phyloP scores from a whole-genome alignment of 2,888 invertebrate genomes.

The Coenonympha arcania region DNA sequence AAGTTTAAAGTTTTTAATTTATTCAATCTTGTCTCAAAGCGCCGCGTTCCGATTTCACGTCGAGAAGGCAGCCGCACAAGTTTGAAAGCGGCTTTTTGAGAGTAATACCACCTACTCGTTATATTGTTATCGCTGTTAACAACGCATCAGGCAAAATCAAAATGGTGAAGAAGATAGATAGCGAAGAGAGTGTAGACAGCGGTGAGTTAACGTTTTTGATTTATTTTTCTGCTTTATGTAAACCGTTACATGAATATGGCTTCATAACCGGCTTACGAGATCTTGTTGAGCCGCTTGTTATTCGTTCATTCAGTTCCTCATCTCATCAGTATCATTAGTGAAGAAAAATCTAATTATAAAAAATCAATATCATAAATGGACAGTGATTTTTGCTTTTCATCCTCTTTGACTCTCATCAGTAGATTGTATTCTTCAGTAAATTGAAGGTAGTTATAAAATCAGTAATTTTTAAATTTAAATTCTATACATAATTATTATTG shows the following conservation, averaged over 20 bases:
- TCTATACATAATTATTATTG: too few relatives aligned
- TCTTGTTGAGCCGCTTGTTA: background rate
- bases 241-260: background rate
- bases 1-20: slow-evolving; percentile 54
- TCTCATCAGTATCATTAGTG: background rate
- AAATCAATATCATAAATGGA: background rate
- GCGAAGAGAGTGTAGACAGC: slow-evolving; percentile 74
- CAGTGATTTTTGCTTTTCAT: too few relatives aligned
- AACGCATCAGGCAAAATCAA: slow-evolving; percentile 61
- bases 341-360: background rate
- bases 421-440: too few relatives aligned
- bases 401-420: too few relatives aligned
- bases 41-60: slow-evolving; percentile 68
- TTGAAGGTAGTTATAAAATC: too few relatives aligned
- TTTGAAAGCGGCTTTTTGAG: slow-evolving; percentile 73
- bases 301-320: background rate
- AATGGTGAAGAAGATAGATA: slow-evolving; percentile 71
- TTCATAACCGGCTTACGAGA: background rate
- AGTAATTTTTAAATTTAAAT: too few relatives aligned
- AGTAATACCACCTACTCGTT: slow-evolving; percentile 68
- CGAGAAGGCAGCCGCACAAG: slow-evolving; percentile 70
- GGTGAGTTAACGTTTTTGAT: slow-evolving; percentile 53
- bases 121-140: slow-evolving; percentile 58
- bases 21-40: slow-evolving; percentile 51
- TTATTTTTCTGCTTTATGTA: slow-evolving; percentile 19